These are phyloP conservation scores for Albula glossodonta DNA, from an alignment of 2,113 vertebrate species.

Conservation along the genomic window DNA sequence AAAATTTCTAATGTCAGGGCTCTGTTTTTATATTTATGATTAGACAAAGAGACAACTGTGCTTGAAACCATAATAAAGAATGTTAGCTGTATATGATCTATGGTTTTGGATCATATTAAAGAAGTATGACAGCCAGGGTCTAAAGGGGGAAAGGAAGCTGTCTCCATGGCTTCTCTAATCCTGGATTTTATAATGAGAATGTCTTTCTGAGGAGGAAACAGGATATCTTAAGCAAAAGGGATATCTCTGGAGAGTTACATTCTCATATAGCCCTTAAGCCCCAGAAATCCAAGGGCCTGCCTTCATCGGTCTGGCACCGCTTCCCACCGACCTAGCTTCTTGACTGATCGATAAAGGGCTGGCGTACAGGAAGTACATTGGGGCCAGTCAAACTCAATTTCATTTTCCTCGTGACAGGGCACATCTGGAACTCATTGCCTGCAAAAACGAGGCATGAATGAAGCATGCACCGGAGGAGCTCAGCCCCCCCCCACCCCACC, in stretches of 20 bases:
- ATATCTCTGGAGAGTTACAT: slow-evolving; percentile 26
- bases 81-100: not conserved
- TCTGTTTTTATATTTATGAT: not conserved
- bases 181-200: slow-evolving; percentile 1
- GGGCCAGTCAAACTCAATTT: slow-evolving; percentile 53
- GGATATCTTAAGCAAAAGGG: not conserved
- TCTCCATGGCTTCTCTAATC: slow-evolving; percentile 29
- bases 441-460: slow-evolving; percentile 42
- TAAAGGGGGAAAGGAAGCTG: slow-evolving; percentile 21
- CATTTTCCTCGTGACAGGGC: slow-evolving; percentile 65
- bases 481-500: slow-evolving; percentile 47
- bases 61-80: not conserved
- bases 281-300: not conserved
- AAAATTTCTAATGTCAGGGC: not conserved
- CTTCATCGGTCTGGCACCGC: not conserved
- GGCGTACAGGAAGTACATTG: slow-evolving; percentile 46
- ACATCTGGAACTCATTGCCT: slow-evolving; percentile 87
- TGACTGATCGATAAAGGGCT: slow-evolving; percentile 45
- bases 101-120: not conserved
- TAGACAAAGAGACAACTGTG: not conserved
- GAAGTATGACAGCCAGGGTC: slow-evolving; percentile 4
- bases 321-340: slow-evolving; percentile 55
- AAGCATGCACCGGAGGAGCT: slow-evolving; percentile 49
- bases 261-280: slow-evolving; percentile 19
- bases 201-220: not conserved